Evolutionary conservation across 2,113 vertebrate species (phyloP), one percentile per base, ranked within the genome.

Genomic region (Aleadryas rufinucha): DNA sequence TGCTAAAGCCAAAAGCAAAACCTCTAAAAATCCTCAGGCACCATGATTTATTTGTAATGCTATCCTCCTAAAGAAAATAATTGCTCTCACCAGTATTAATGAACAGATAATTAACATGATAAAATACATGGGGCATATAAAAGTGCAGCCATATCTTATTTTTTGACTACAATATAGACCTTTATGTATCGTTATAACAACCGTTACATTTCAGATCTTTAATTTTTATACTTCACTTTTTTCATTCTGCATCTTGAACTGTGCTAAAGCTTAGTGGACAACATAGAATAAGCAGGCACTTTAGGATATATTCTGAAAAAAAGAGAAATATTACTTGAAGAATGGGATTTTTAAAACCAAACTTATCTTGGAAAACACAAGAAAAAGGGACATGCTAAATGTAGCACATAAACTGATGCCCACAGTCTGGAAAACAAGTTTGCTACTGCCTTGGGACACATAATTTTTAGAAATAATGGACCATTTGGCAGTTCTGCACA

Each of bases 381-480:
- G 72, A 93, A 94, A 96, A 93, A 85, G 39, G 68, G 41, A 61
- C 63, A 82, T 63, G 63, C 42, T 84, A 87, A 64, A 92, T 70
- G 72, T 84, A 89, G 65, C 95, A 91, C 76, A 85, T 90, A 94
- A 92, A 94, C 50, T 79, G 90, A 95, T 89, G 94, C 90, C 96
- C 92, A 81, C 87, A 94, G 92, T 94, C 96, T 97, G 94, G 94
- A 95, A 97, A 97, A 95, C 95, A 97, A 96, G 89, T 96, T 97
- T 97, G 96, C 95, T 97, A 89, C 97, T 24, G 83, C 95, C 97
- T 93, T 94, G 97, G 98, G 97, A 98, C 96, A 96, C 88, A 97
- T 97, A 96, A 96, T 97, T 98, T 98, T 98, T 97, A 97, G 97
- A 98, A 98, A 98, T 97, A 98, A 98, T 97, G 97, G 97, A 97